phyloP scores from a whole-genome alignment of 2,113 vertebrate genomes.

The Scortum barcoo region DNA sequence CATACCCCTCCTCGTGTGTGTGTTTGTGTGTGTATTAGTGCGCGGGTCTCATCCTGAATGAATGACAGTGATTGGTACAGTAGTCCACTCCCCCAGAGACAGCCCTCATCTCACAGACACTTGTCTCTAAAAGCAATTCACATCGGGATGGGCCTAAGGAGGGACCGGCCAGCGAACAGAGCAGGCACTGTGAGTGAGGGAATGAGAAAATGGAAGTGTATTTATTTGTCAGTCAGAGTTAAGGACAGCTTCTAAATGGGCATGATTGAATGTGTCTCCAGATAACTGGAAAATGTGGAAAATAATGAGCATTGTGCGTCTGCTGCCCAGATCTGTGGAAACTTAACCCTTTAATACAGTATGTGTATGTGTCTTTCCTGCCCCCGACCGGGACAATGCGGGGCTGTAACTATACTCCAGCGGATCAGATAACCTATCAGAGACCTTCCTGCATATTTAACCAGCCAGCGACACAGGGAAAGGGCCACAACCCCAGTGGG shows the following conservation, averaged over 20 bases:
- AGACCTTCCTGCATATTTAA: conserved; percentile 80
- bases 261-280: conserved; percentile 64
- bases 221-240: conserved; percentile 79
- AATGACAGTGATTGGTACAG: conserved; percentile 59
- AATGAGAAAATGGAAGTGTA: conserved; percentile 68
- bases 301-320: conserved; percentile 51
- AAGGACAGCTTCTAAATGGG: conserved; percentile 68
- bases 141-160: conserved; percentile 35
- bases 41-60: conserved; percentile 17
- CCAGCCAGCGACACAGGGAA: conserved; percentile 41
- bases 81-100: conserved; percentile 37
- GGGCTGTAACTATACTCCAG: conserved; percentile 73
- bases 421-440: conserved; percentile 75
- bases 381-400: conserved; percentile 56
- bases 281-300: conserved; percentile 73
- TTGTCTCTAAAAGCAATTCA: conserved; percentile 51
- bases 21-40: conserved; percentile 4
- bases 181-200: conserved; percentile 60
- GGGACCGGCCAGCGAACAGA: conserved; percentile 59
- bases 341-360: conserved; percentile 74
- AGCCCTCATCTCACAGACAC: conserved; percentile 48
- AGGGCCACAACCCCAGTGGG: conserved; percentile 12
- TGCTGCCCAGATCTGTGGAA: conserved; percentile 60
- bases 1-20: not conserved
- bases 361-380: conserved; percentile 60